A percentile compares a stretch with the other conserved stretches of the same genome.
Conservation (phyloP, 2,113 vertebrate species). For the Trochalopteron elliotii region DNA sequence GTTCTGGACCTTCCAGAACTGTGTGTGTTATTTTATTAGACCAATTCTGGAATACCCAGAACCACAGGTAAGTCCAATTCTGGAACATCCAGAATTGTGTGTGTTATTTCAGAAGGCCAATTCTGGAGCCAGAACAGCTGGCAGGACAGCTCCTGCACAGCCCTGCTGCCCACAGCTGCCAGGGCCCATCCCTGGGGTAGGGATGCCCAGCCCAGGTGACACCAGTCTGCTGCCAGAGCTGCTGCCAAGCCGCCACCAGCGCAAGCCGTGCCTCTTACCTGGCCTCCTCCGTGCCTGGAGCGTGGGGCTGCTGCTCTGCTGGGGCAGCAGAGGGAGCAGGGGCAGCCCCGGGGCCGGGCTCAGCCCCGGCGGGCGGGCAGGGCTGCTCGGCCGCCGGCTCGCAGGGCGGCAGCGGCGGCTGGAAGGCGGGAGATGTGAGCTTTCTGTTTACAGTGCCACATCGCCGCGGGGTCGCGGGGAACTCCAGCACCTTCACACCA, state of each 20-base stretch:
- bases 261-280: conserved; percentile 83
- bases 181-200: accelerated
- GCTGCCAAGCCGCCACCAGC: not conserved
- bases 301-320: conserved; percentile 77
- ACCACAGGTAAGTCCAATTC: too few species aligned
- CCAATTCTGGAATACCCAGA: not conserved
- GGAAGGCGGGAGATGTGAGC: conserved; percentile 93
- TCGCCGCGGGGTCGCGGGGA: conserved; percentile 84
- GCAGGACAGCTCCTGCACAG: not conserved
- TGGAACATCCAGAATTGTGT: not conserved
- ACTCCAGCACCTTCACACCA: conserved; percentile 93
- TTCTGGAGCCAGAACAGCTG: not conserved
- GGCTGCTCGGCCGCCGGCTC: conserved; percentile 82
- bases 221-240: not conserved
- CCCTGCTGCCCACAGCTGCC: not conserved
- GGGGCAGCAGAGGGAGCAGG: conserved; percentile 77
- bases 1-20: not conserved
- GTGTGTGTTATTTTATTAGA: too few species aligned
- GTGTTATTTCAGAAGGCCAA: not conserved
- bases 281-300: conserved; percentile 82
- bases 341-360: conserved; percentile 76
- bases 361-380: conserved; percentile 74
- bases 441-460: conserved; percentile 96
- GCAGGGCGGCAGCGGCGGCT: conserved; percentile 93
- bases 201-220: not conserved